Evolutionary conservation across 2,113 vertebrate species (phyloP).

Genomic region (Mola mola): DNA sequence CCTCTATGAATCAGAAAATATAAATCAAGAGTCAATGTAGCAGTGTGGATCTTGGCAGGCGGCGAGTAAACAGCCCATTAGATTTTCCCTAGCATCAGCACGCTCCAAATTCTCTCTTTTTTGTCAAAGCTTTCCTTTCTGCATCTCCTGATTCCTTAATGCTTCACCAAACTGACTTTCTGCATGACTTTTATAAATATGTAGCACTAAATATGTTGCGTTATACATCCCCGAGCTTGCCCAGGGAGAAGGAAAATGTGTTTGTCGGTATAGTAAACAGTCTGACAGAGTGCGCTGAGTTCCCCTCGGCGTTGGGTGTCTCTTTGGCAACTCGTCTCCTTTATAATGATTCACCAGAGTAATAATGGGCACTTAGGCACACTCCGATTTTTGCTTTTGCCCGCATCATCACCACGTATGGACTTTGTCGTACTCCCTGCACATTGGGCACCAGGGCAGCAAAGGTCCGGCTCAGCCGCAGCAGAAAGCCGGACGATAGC

Average conservation of each 20-base stretch:
- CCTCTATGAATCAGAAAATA: conserved; percentile 74
- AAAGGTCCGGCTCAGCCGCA: conserved; percentile 31
- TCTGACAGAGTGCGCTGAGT: conserved; percentile 45
- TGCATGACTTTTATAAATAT: conserved; percentile 61
- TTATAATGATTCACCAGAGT: conserved; percentile 60
- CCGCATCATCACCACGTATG: conserved; percentile 26
- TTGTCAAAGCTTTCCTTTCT: conserved; percentile 22
- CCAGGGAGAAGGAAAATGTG: conserved; percentile 39
- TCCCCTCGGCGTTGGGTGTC: conserved; percentile 49
- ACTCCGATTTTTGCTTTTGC: conserved; percentile 38
- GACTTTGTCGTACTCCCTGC: conserved; percentile 37
- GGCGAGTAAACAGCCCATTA: conserved; percentile 78
- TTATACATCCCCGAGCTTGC: conserved; percentile 44
- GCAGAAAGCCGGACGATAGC: conserved; percentile 64
- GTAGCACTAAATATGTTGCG: conserved; percentile 56
- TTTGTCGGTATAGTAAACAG: conserved; percentile 44
- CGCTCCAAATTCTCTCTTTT: conserved; percentile 43
- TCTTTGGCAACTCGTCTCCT: conserved; percentile 49
- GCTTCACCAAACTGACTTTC: conserved; percentile 61
- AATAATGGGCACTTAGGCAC: conserved; percentile 60
- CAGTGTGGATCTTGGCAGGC: conserved; percentile 60
- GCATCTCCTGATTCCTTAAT: conserved; percentile 18
- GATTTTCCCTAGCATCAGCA: conserved; percentile 66
- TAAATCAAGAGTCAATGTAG: conserved; percentile 76
- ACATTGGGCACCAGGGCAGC: conserved; percentile 53